Conservation (phyloP, 2,888 invertebrate genomes). For the Mylabris sibirica region DNA sequence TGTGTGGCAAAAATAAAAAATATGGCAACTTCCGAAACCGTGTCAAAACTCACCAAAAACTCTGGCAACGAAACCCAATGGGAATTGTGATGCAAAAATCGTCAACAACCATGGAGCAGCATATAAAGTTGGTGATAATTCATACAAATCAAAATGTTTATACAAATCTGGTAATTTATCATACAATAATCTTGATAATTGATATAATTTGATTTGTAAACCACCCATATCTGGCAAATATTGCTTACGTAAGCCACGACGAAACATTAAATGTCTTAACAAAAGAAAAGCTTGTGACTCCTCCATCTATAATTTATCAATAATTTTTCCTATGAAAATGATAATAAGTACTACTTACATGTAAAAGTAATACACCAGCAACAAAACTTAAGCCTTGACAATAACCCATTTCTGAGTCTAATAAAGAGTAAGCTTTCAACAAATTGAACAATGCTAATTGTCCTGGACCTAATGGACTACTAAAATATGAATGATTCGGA, state of each 20-base stretch:
- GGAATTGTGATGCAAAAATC: slow-evolving; percentile 95
- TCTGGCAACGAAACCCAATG: slow-evolving; percentile 92
- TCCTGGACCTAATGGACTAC: slow-evolving; percentile 89
- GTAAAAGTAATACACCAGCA: slow-evolving; percentile 89
- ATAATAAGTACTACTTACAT: slow-evolving; percentile 71
- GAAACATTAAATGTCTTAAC: slow-evolving; percentile 90
- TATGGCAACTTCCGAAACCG: slow-evolving; percentile 2
- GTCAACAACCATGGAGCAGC: slow-evolving; percentile 98
- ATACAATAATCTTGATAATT: slow-evolving; percentile 88
- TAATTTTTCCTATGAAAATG: slow-evolving; percentile 11
- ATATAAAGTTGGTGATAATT: slow-evolving; percentile 92
- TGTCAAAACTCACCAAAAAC: slow-evolving; percentile 77
- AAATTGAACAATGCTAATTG: slow-evolving; percentile 94
- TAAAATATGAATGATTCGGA: slow-evolving; percentile 93
- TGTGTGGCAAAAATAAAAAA: no score
- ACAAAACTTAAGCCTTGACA: slow-evolving; percentile 97
- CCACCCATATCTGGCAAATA: slow-evolving; percentile 96
- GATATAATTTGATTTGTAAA: slow-evolving; percentile 88
- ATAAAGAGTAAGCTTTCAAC: slow-evolving; percentile 92
- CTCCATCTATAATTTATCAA: slow-evolving; percentile 75
- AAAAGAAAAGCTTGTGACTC: slow-evolving; percentile 90
- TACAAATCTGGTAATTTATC: slow-evolving; percentile 88
- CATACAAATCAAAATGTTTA: slow-evolving; percentile 84
- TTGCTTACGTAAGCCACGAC: slow-evolving; percentile 84
- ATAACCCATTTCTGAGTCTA: slow-evolving; percentile 95